Conservation (phyloP, 2,113 vertebrate species). For the Etheostoma spectabile region DNA sequence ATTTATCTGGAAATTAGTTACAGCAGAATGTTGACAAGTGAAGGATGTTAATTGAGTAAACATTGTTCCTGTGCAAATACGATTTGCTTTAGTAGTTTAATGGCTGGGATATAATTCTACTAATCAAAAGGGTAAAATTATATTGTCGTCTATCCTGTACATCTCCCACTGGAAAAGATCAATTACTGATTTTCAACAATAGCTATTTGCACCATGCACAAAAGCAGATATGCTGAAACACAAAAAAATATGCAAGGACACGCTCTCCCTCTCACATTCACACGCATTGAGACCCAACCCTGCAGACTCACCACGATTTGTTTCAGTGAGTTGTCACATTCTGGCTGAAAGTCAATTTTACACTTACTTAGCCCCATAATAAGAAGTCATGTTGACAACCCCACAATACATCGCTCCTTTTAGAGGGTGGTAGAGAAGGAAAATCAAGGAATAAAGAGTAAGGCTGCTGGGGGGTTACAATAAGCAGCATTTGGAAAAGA, state of each 20-base stretch:
- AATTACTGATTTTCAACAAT: neutral
- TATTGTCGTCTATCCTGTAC: conserved; percentile 1
- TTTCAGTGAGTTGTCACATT: conserved; percentile 68
- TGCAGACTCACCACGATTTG: conserved; percentile 48
- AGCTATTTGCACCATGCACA: neutral
- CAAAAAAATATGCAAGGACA: conserved; percentile 31
- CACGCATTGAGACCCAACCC: conserved; percentile 26
- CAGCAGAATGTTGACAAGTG: neutral
- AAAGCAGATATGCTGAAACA: conserved; percentile 18
- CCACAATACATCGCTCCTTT: conserved; percentile 56
- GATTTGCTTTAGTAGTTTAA: neutral
- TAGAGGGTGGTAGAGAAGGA: conserved; percentile 10
- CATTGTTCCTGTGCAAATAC: neutral
- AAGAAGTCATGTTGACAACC: conserved; percentile 74
- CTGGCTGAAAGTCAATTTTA: conserved; percentile 77
- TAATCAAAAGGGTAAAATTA: conserved; percentile 5
- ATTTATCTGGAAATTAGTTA: neutral
- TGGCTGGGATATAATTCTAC: neutral
- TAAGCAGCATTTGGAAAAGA: conserved; percentile 9
- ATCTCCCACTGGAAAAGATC: conserved; percentile 23
- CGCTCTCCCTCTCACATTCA: neutral
- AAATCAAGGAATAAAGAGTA: conserved; percentile 19
- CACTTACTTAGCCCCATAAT: conserved; percentile 76
- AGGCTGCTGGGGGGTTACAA: neutral
- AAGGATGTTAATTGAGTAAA: neutral